Conservation (phyloP, 2,797 vertebrate genomes). For the Pristis pectinata region DNA sequence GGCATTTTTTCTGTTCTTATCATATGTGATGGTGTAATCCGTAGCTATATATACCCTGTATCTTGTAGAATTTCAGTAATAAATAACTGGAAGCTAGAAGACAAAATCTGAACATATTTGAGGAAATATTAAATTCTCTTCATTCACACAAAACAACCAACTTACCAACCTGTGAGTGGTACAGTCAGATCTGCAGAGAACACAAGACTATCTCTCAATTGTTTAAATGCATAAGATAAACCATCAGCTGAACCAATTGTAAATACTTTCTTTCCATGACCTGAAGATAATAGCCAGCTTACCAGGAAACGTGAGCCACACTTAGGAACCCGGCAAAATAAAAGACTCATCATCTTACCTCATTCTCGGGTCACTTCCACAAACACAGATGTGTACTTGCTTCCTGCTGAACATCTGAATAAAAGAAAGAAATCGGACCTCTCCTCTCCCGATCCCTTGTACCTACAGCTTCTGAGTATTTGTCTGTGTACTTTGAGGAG, state of each 20-base stretch:
- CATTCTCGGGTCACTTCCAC: not conserved
- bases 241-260: not conserved
- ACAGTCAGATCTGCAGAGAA: not conserved
- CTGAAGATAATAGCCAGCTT: conserved; percentile 5
- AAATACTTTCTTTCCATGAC: not conserved
- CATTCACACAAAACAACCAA: not conserved
- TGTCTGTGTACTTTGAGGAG: not conserved
- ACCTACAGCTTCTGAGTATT: not conserved
- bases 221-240: conserved; percentile 4
- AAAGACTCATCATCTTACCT: not conserved
- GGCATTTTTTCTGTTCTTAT: not conserved
- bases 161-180: not conserved
- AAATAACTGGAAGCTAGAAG: not conserved
- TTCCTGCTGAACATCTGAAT: conserved; percentile 6
- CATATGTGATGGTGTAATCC: no score
- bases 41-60: no score
- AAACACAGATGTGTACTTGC: not conserved
- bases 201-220: not conserved
- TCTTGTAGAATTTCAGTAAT: not conserved
- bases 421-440: not conserved
- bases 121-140: not conserved
- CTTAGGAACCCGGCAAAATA: conserved; percentile 13
- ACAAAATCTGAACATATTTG: not conserved
- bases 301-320: not conserved
- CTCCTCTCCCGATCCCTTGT: not conserved